phyloP scores from a whole-genome alignment of 2,797 vertebrate genomes.

The Cetoscarus ocellatus region DNA sequence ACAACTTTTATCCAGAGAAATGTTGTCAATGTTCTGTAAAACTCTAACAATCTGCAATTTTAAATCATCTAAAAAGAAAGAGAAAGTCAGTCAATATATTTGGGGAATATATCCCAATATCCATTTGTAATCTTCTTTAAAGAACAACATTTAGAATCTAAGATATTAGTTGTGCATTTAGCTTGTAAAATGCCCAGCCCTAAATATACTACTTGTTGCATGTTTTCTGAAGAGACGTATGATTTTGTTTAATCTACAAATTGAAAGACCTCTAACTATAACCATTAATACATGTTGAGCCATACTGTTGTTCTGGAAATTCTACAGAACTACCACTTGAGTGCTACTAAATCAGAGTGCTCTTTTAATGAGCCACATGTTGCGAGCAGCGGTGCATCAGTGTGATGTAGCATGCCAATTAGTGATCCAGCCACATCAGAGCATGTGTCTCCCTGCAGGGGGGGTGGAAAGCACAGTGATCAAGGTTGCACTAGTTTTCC shows the following conservation, averaged over 20 bases:
- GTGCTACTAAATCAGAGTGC: constrained; percentile 25
- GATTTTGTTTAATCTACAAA: background rate
- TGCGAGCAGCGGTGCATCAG: constrained; percentile 38
- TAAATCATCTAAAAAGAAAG: too few relatives aligned
- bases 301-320: background rate
- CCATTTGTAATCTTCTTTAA: too few relatives aligned
- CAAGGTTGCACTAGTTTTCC: constrained; percentile 20
- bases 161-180: too few relatives aligned
- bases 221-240: constrained; percentile 27
- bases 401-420: constrained; percentile 46
- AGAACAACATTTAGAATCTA: too few relatives aligned
- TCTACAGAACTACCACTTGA: background rate
- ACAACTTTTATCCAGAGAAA: too few relatives aligned
- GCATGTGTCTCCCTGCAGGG: constrained; percentile 35
- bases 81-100: too few relatives aligned
- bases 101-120: too few relatives aligned
- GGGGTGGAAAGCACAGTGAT: constrained; percentile 17
- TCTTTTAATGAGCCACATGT: constrained; percentile 30
- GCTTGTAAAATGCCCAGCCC: too few relatives aligned
- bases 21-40: too few relatives aligned
- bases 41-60: too few relatives aligned
- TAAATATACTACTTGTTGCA: background rate
- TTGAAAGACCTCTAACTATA: background rate
- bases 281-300: background rate
- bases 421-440: constrained; percentile 37